Evolutionary conservation across 1,140 invertebrate species (phyloP).

Genomic region (Aplysia californica): DNA sequence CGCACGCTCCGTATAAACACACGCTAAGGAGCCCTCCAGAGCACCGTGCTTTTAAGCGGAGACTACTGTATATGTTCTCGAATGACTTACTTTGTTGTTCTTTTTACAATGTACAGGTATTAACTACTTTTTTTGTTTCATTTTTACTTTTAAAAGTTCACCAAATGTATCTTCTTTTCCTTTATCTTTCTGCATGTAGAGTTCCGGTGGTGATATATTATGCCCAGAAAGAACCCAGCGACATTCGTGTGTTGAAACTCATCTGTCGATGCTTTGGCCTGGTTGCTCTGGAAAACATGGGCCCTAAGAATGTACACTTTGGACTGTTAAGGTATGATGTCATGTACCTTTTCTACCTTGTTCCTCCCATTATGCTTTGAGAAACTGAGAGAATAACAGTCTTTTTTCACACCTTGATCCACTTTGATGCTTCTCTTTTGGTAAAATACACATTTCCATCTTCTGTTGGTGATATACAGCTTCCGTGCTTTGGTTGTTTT

Average conservation of each 20-base stretch:
- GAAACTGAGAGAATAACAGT: too few species aligned
- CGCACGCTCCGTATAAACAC: too few species aligned
- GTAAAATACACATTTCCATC: too few species aligned
- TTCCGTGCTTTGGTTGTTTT: too few species aligned
- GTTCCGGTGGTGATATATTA: slow-evolving; percentile 44
- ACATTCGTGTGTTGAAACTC: slow-evolving; percentile 28
- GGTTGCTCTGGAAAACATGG: slow-evolving; percentile 35
- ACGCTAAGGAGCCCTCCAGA: not conserved
- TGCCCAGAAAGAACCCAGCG: slow-evolving; percentile 39
- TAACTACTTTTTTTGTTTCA: not conserved
- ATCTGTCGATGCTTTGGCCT: slow-evolving; percentile 54
- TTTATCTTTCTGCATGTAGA: too few species aligned
- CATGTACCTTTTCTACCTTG: too few species aligned
- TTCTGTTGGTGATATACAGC: too few species aligned
- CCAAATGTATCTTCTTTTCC: slow-evolving; percentile 19
- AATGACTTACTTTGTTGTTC: not conserved
- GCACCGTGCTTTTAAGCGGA: not conserved
- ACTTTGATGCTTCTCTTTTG: too few species aligned
- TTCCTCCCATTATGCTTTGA: too few species aligned
- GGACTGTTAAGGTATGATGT: slow-evolving; percentile 47
- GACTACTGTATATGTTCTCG: not conserved
- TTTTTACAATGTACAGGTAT: not conserved
- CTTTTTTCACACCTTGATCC: too few species aligned
- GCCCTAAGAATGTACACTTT: slow-evolving; percentile 50
- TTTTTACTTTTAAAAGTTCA: not conserved